These are phyloP conservation scores for Torymus auratus DNA, from an alignment of 2,888 invertebrate species.

Conservation along the genomic window DNA sequence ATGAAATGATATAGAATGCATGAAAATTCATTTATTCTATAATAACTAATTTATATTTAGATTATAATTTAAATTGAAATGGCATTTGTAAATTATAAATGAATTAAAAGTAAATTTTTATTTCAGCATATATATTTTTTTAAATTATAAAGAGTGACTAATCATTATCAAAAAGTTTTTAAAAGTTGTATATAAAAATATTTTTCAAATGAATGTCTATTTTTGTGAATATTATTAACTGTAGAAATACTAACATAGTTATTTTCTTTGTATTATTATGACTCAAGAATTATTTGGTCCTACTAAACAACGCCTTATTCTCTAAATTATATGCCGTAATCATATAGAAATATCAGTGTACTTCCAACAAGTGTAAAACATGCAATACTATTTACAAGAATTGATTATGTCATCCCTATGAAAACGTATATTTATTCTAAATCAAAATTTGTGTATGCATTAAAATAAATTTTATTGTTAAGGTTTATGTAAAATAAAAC, in stretches of 20 bases:
- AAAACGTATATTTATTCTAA: slow-evolving; percentile 13
- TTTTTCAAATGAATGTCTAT: too few relatives aligned
- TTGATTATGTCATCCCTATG: slow-evolving; percentile 21
- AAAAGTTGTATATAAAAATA: too few relatives aligned
- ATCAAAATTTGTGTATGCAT: slow-evolving; percentile 16
- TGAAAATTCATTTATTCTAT: too few relatives aligned
- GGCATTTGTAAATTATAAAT: too few relatives aligned
- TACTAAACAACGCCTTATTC: neutral
- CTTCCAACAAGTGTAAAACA: slow-evolving; percentile 34
- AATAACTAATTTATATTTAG: too few relatives aligned
- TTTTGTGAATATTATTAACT: neutral
- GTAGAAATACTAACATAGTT: neutral
- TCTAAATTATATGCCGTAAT: slow-evolving; percentile 24
- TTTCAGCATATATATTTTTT: too few relatives aligned
- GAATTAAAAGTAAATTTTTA: too few relatives aligned
- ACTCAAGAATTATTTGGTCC: neutral
- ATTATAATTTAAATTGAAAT: too few relatives aligned
- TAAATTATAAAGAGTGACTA: too few relatives aligned
- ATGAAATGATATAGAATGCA: too few relatives aligned
- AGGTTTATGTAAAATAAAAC: slow-evolving; percentile 48
- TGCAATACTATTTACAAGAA: slow-evolving; percentile 25
- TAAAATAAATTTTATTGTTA: slow-evolving; percentile 25
- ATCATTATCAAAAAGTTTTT: too few relatives aligned
- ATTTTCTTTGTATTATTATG: slow-evolving; percentile 2
- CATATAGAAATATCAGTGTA: slow-evolving; percentile 11